Base-by-base conservation (phyloP, 2,113 vertebrate genomes). In the Caloenas nicobarica region DNA sequence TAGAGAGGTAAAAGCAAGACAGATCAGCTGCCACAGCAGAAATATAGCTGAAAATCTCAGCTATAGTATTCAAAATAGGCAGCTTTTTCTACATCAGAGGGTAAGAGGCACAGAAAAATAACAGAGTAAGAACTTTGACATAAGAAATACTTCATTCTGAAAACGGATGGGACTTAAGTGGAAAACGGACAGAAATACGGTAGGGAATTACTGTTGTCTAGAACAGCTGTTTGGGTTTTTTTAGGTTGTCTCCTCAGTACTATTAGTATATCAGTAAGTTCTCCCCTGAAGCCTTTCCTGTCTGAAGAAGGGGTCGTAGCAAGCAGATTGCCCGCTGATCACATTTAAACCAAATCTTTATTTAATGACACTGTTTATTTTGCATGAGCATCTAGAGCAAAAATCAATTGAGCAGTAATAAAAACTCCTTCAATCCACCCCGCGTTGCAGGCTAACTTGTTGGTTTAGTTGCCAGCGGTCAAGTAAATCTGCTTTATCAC, bases 291-390 rank as follows among this genome's bases (percentile, higher is more conserved):
- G 89, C 70, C 46, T 82, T 82, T 95, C 54, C 34, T 90, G 54
- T 83, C 89, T 91, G 54, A 77, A 95, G 36, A 91, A 89, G 85
- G 54, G 62, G 66, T n/a, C 38, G 64, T 10, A 56, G 71, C 36
- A 83, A 95, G 50, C 25, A 70, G 58, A 73, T 94, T 93, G 74
- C 84, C 70, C 53, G n/a, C 66, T 82, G 78, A 89, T 93, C 0
- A 2, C 70, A 42, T 93, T 94, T 82, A 80, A 91, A 93, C 38
- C 74, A 89, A 91, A 86, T 91, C 57, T 91, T 91, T 92, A 80
- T 94, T 95, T 95, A 96, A 96, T 95, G 89, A 73, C 72, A 60
- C 31, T 82, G 51, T 96, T 91, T 96, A 91, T 48, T 93, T 91
- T 80, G 34, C 56, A 23, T 82, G 81, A 94, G 25, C 64, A 95